phyloP scores from a whole-genome alignment of 2,797 vertebrate genomes.

The Acrossocheilus fasciatus region DNA sequence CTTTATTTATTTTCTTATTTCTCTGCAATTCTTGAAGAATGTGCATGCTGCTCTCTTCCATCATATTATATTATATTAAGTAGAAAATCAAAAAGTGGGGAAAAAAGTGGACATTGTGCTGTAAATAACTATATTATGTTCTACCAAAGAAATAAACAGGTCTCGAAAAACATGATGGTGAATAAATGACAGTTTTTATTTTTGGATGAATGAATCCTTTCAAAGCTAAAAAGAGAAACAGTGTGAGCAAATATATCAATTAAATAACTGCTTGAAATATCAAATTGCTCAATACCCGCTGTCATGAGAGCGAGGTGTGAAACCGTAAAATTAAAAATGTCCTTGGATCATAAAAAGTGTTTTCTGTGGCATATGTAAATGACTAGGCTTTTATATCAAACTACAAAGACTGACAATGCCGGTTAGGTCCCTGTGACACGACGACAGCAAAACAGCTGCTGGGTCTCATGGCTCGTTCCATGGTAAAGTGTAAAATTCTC shows the following conservation, averaged over 20 bases:
- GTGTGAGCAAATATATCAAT: conserved; percentile 21
- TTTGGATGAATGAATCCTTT: neutral
- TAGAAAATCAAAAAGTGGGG: neutral
- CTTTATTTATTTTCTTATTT: neutral
- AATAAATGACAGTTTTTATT: neutral
- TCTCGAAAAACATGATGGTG: neutral
- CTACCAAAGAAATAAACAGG: neutral
- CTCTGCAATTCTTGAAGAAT: neutral
- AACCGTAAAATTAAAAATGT: conserved; percentile 31
- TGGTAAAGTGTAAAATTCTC: conserved; percentile 57
- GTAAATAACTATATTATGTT: neutral
- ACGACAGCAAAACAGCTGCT: conserved; percentile 52
- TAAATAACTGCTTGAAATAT: conserved; percentile 26
- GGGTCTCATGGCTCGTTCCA: conserved; percentile 68
- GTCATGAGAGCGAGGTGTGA: conserved; percentile 4
- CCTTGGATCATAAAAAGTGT: conserved; percentile 15
- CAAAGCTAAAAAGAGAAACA: conserved; percentile 8
- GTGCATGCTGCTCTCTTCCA: no score
- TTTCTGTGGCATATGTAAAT: conserved; percentile 48
- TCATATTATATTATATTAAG: neutral
- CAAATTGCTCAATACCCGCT: conserved; percentile 7
- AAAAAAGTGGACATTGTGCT: neutral
- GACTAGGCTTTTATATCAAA: conserved; percentile 54
- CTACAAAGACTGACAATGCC: conserved; percentile 36
- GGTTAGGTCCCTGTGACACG: conserved; percentile 22